Evolutionary conservation across 2,797 vertebrate genomes (phyloP).

Genomic region (Yasuhikotakia modesta): DNA sequence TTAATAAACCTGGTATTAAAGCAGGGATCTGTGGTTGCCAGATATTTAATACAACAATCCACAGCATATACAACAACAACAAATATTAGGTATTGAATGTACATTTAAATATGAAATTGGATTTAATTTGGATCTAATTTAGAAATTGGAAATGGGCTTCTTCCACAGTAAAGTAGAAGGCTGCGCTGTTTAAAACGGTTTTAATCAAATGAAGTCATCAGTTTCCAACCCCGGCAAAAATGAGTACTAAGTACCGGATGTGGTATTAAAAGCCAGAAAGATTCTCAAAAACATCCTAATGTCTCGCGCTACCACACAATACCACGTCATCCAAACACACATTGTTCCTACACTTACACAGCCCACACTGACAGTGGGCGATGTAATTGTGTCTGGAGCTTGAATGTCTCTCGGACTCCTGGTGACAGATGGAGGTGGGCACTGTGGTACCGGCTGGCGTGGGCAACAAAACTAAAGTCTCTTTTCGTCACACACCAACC

Average conservation of each 20-base stretch:
- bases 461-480: slow-evolving; percentile 20
- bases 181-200: neutral
- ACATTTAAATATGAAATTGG: too few species aligned
- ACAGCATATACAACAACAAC: too few species aligned
- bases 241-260: neutral
- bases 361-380: slow-evolving; percentile 14
- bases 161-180: too few species aligned
- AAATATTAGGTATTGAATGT: too few species aligned
- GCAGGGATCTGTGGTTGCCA: too few species aligned
- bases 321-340: neutral
- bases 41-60: too few species aligned
- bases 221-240: neutral
- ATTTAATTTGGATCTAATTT: too few species aligned
- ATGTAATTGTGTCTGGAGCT: neutral
- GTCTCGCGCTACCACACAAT: neutral
- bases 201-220: neutral
- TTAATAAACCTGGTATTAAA: too few species aligned
- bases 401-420: neutral
- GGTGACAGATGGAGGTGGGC: slow-evolving; percentile 31
- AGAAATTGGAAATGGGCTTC: too few species aligned
- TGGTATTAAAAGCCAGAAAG: neutral
- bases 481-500: neutral
- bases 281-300: neutral
- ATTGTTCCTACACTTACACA: neutral
- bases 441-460: slow-evolving; percentile 10